Conservation (phyloP, 2,888 invertebrate species). For the Candidula unifasciata region DNA sequence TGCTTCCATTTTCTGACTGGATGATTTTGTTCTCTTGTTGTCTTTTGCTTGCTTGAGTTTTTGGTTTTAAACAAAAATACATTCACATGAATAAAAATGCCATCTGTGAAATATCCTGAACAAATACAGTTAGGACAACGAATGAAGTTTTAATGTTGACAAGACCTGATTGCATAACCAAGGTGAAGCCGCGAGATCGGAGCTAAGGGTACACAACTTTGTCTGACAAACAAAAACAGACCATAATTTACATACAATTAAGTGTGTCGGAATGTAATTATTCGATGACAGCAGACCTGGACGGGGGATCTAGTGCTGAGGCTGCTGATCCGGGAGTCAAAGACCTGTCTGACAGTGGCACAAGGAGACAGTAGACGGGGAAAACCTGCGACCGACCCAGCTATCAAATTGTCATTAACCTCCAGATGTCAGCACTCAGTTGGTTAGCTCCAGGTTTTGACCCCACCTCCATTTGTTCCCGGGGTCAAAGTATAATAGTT, state of each 20-base stretch:
- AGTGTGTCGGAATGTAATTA: conserved; percentile 5
- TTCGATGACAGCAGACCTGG: too few species aligned
- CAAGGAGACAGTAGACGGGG: neutral
- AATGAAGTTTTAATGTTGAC: too few species aligned
- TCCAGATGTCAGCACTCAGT: neutral
- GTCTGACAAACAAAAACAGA: neutral
- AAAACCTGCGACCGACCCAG: neutral
- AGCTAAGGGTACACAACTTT: neutral
- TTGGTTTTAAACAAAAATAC: too few species aligned
- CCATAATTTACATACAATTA: conserved; percentile 16
- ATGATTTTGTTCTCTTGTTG: too few species aligned
- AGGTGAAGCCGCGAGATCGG: neutral
- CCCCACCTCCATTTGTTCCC: neutral
- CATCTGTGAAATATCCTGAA: too few species aligned
- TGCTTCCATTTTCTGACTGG: too few species aligned
- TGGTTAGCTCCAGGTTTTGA: neutral
- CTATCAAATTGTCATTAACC: conserved; percentile 29
- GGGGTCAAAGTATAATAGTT: neutral
- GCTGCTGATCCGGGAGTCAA: conserved; percentile 13
- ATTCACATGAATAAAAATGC: too few species aligned
- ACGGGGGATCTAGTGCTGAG: neutral
- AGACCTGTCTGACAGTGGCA: neutral
- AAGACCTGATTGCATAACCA: too few species aligned
- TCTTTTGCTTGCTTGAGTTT: too few species aligned
- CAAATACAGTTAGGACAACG: too few species aligned